Evolutionary conservation across 2,888 invertebrate species (phyloP).

Genomic region (Alloscopus bannaensis): DNA sequence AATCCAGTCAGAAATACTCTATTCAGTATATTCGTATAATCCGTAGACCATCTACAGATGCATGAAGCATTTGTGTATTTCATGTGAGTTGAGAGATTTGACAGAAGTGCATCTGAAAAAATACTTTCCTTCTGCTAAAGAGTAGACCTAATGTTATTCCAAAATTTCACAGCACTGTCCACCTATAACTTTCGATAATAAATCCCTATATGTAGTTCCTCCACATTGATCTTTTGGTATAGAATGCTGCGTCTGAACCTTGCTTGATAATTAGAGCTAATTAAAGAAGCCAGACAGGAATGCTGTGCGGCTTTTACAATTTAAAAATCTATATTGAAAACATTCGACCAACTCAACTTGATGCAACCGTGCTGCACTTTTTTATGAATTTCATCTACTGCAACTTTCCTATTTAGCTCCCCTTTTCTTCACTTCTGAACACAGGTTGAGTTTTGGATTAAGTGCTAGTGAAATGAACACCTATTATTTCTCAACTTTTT

Average conservation of each 20-base stretch:
- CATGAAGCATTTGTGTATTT: too few relatives aligned
- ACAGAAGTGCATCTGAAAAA: too few relatives aligned
- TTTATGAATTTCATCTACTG: background rate
- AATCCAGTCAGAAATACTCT: too few relatives aligned
- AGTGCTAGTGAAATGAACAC: background rate
- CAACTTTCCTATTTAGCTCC: constrained; percentile 3
- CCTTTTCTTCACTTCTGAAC: background rate
- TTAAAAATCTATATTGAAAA: too few relatives aligned
- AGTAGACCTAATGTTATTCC: too few relatives aligned
- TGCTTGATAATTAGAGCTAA: constrained; percentile 53
- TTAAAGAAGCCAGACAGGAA: constrained; percentile 47
- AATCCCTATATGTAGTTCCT: constrained; percentile 13
- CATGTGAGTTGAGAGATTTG: too few relatives aligned
- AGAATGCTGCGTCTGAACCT: constrained; percentile 29
- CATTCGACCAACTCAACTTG: background rate
- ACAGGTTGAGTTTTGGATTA: background rate
- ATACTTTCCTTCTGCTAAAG: too few relatives aligned
- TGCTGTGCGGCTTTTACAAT: too few relatives aligned
- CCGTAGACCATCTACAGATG: too few relatives aligned
- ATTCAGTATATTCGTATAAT: too few relatives aligned
- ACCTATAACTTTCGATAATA: background rate
- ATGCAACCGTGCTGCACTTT: background rate
- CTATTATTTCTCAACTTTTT: constrained; percentile 5
- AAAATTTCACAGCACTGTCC: background rate
- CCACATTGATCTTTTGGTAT: too few relatives aligned